phyloP scores from a whole-genome alignment of 2,888 invertebrate genomes.

The Hetaerina titia region DNA sequence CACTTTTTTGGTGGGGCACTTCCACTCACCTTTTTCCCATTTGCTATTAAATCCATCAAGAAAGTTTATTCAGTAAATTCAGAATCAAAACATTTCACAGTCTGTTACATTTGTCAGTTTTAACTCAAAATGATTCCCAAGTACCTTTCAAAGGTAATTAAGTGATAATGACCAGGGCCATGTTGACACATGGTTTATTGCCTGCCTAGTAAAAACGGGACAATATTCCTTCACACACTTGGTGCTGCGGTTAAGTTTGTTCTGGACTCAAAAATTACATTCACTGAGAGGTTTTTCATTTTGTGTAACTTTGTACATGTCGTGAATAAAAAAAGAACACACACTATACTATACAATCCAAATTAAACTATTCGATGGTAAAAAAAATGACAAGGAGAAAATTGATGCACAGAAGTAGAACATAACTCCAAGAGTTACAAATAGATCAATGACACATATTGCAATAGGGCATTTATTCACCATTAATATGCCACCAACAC shows the following conservation, averaged over 20 bases:
- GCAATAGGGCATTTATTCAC: constrained; percentile 66
- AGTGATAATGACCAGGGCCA: constrained; percentile 66
- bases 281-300: constrained; percentile 66
- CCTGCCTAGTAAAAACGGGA: constrained; percentile 58
- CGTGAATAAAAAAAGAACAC: constrained; percentile 66
- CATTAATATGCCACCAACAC: constrained; percentile 62
- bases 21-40: constrained; percentile 67
- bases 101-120: constrained; percentile 64
- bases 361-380: constrained; percentile 67
- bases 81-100: constrained; percentile 65
- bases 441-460: constrained; percentile 64
- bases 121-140: constrained; percentile 51
- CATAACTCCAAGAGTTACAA: constrained; percentile 64
- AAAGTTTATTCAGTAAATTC: constrained; percentile 66
- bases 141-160: constrained; percentile 65
- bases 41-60: constrained; percentile 67
- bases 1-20: constrained; percentile 67
- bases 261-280: constrained; percentile 66
- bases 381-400: constrained; percentile 65
- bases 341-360: constrained; percentile 66
- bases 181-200: constrained; percentile 67
- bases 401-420: constrained; percentile 65
- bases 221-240: constrained; percentile 63
- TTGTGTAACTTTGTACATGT: constrained; percentile 64
- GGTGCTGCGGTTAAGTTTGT: constrained; percentile 64